Percentiles rank a stretch among this genome's conserved stretches.
Conservation (phyloP, 2,888 invertebrate genomes). For the Parnassius apollo region DNA sequence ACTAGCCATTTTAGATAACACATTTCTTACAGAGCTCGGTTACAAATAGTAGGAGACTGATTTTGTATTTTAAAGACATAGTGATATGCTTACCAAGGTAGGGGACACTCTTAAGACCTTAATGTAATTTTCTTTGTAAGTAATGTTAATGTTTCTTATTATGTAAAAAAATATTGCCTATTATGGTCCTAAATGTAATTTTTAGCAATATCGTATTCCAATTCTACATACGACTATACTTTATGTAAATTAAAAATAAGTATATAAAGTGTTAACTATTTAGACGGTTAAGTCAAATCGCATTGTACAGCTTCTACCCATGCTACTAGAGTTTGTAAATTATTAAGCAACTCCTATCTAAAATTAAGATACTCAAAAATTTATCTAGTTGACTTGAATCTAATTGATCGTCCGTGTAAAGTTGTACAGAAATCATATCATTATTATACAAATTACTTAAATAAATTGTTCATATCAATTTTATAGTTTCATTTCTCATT, state of each 20-base stretch:
- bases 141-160: constrained; percentile 37
- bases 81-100: constrained; percentile 71
- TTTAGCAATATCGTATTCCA: constrained; percentile 62
- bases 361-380: constrained; percentile 75
- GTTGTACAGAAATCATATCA: constrained; percentile 81
- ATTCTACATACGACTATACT: constrained; percentile 70
- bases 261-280: constrained; percentile 54
- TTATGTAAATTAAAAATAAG: constrained; percentile 63
- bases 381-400: constrained; percentile 77
- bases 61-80: constrained; percentile 69
- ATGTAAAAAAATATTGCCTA: constrained; percentile 49
- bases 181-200: constrained; percentile 51
- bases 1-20: constrained; percentile 44
- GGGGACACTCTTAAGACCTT: constrained; percentile 53
- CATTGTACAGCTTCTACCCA: constrained; percentile 68
- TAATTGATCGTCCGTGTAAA: constrained; percentile 77
- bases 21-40: constrained; percentile 56
- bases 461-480: constrained; percentile 78
- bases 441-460: constrained; percentile 76
- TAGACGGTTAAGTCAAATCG: constrained; percentile 31
- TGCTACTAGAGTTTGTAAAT: constrained; percentile 71
- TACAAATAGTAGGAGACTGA: constrained; percentile 80
- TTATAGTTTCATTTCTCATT: constrained; percentile 39
- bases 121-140: constrained; percentile 42
- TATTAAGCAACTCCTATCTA: constrained; percentile 73